A percentile compares a stretch with the other conserved stretches of the same genome.
Evolutionary conservation across 2,113 vertebrate genomes (phyloP).

Genomic region (Cygnus atratus): DNA sequence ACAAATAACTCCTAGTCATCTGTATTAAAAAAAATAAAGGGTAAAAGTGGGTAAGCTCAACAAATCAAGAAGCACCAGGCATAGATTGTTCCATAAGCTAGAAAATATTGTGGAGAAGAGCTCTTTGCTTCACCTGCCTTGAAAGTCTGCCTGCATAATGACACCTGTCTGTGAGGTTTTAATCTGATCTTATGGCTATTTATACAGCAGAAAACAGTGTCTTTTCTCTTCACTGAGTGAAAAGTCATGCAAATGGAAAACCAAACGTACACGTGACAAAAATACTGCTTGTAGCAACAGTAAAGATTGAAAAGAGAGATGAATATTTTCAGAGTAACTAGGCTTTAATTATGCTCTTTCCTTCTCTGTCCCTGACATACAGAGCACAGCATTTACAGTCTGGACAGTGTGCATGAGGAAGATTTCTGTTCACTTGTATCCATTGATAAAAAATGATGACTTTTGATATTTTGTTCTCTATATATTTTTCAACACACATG

Average conservation of each 20-base stretch:
- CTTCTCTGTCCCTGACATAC: not conserved
- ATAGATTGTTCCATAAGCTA: constrained; percentile 14
- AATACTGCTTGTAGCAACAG: not conserved
- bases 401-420: not conserved
- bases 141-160: constrained; percentile 27
- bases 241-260: constrained; percentile 19
- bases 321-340: not conserved
- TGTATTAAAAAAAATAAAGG: not conserved
- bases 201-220: not conserved
- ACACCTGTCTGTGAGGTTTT: constrained; percentile 31
- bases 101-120: constrained; percentile 40
- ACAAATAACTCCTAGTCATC: constrained; percentile 34
- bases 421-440: not conserved
- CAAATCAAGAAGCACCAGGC: constrained; percentile 27
- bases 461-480: constrained; percentile 27
- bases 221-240: constrained; percentile 14
- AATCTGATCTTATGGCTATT: constrained; percentile 21
- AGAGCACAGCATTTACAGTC: not conserved
- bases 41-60: constrained; percentile 1
- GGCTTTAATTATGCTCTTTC: constrained; percentile 11
- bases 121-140: constrained; percentile 36
- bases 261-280: not conserved
- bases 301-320: not conserved
- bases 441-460: constrained; percentile 42
- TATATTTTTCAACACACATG: constrained; percentile 24